Evolutionary conservation across 2,113 vertebrate genomes (phyloP), one percentile per base, ranked within the genome.

Genomic region (Lamprotornis superbus): DNA sequence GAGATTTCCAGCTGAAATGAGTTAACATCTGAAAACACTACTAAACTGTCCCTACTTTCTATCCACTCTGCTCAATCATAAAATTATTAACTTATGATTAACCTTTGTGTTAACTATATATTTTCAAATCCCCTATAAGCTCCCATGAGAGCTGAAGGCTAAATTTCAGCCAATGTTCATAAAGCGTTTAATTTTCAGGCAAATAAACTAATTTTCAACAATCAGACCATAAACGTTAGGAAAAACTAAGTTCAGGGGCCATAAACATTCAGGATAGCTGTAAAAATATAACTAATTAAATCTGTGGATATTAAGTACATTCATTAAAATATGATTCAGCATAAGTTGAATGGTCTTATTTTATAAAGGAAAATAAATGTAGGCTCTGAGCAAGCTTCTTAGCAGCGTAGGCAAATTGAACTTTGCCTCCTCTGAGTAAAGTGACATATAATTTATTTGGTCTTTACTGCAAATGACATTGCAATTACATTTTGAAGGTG

Each of bases 1-100:
- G 95, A 95, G 87, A 68, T 42, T 92, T 88, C 17, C 8, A 80
- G n/a, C 20, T 95, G 52, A 96, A 95, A 90, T 71, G 47, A 95
- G 30, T 53, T 91, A 91, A 96, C 20, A 39, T 64, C 69, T 80
- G 56, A 74, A 94, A 67, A 81, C 63, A 17, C 10, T 76, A 13
- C 30, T 81, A 68, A 94, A 75, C 23, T 79, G 20, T 71, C 35
- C 23, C 28, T 83, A 28, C 15, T 80, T 91, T 88, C 55, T 65
- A 23, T 81, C 30, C 47, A 61, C 12, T 69, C 25, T 65, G 10
- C n/a, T 94, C 59, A 87, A 17, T 73, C 46, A 64, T 77, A 86
- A 80, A 89, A 83, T 87, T 74, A 55, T 61, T 68, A 81, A 85
- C 61, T 17, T 80, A 44, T 71, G n/a, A 64, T 74, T 87, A 81